phyloP scores from a whole-genome alignment of 1,140 invertebrate genomes.

The Cephus cinctus region DNA sequence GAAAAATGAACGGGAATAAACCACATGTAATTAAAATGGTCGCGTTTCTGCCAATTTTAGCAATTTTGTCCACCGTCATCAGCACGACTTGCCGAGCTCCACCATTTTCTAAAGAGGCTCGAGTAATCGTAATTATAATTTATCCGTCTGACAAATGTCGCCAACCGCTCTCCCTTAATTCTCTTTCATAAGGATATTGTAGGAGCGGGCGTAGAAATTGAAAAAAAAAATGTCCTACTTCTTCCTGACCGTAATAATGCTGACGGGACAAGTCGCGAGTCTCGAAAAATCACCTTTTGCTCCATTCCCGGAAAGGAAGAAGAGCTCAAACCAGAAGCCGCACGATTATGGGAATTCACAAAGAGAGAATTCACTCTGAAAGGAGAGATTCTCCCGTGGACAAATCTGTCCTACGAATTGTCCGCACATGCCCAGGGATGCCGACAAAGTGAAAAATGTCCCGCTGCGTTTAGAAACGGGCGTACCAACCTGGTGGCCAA shows the following conservation, averaged over 20 bases:
- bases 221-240: conserved; percentile 2
- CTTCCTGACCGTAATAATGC: neutral
- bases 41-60: conserved; percentile 34
- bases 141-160: conserved; percentile 17
- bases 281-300: neutral
- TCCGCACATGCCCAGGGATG: conserved; percentile 49
- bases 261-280: neutral
- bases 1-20: conserved; percentile 15
- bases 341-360: conserved; percentile 22
- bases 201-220: conserved; percentile 18
- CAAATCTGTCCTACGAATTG: conserved; percentile 54
- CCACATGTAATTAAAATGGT: conserved; percentile 29
- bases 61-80: conserved; percentile 16
- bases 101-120: conserved; percentile 17
- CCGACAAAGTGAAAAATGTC: conserved; percentile 49
- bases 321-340: neutral
- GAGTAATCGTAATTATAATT: conserved; percentile 32
- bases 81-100: neutral
- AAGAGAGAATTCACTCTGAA: conserved; percentile 6
- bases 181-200: conserved; percentile 13
- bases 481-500: neutral
- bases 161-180: neutral
- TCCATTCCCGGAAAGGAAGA: conserved; percentile 1
- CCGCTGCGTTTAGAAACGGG: conserved; percentile 31
- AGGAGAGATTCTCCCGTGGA: conserved; percentile 24